Evolutionary conservation across 2,797 vertebrate genomes (phyloP).

Genomic region (Pseudochromis fuscus): DNA sequence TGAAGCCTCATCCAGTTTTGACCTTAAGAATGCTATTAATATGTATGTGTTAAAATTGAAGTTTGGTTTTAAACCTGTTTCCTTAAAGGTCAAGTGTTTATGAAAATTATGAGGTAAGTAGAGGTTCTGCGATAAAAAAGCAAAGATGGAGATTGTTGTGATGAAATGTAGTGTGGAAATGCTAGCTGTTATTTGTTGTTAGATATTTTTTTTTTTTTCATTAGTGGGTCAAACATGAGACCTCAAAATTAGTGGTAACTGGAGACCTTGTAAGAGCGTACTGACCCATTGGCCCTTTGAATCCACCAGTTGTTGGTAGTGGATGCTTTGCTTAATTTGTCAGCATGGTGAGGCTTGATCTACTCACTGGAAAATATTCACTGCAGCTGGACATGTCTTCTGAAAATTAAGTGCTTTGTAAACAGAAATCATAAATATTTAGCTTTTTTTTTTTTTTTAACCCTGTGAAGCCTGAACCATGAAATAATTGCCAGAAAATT

Average conservation of each 20-base stretch:
- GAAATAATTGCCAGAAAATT: too few relatives aligned
- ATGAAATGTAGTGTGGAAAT: slow-evolving; percentile 44
- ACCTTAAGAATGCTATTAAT: slow-evolving; percentile 78
- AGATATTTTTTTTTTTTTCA: neutral
- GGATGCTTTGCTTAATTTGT: neutral
- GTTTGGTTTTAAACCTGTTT: slow-evolving; percentile 58
- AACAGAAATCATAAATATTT: too few relatives aligned
- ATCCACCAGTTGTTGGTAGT: neutral
- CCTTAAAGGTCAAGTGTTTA: slow-evolving; percentile 71
- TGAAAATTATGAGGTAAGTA: slow-evolving; percentile 60
- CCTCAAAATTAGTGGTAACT: neutral
- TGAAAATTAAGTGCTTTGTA: neutral
- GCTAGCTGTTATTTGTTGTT: slow-evolving; percentile 29
- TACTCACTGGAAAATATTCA: slow-evolving; percentile 3
- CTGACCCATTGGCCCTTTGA: neutral
- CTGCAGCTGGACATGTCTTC: neutral
- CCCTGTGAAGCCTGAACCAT: neutral
- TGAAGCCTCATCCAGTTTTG: slow-evolving; percentile 63
- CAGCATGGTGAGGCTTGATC: neutral
- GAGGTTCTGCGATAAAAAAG: slow-evolving; percentile 49
- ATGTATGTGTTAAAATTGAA: slow-evolving; percentile 72
- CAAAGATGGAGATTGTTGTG: slow-evolving; percentile 38
- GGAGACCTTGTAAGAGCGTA: neutral
- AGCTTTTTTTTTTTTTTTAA: too few relatives aligned
- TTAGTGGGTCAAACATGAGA: neutral